Evolutionary conservation across 2,888 invertebrate genomes (phyloP), one percentile per base, ranked within the genome.

Genomic region (Perizoma flavofasciatum): DNA sequence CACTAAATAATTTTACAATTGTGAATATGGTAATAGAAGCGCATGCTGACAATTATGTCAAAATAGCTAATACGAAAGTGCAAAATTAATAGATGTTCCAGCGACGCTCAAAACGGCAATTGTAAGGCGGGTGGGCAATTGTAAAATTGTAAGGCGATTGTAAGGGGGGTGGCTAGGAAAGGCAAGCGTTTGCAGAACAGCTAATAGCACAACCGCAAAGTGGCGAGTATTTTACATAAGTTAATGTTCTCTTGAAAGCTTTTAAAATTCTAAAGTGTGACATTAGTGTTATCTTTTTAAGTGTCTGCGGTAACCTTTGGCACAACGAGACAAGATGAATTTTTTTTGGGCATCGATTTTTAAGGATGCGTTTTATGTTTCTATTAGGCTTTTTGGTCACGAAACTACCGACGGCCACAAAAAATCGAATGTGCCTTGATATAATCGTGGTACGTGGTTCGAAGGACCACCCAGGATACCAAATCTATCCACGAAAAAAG

Each of bases 401-500:
- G 79, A 77, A 74, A 75, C 73, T 73, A 69, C 69, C 71, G 73
- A 71, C 68, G 68, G 64, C 64, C 58, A 78, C 72, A 78, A 80
- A 84, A 84, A 82, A 78, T 45, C 47, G 74, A 75, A 85, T 81
- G 75, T 77, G 75, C 76, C 66, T 69, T 75, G 83, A 85, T 83
- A 82, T 74, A 79, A 83, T 82, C 81, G 73, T 59, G 71, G 72
- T 66, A 73, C 67, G 68, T 66, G 69, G 65, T 70, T 71, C 70
- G 66, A 59, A 70, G 73, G 85, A 85, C 85, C 85, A 88, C 87
- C 86, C 87, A 83, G 59, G 72, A 62, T 74, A 61, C 69, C 55
- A 69, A 62, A 69, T 80, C 80, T 79, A 83, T 79, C 73, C 71
- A 46, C 57, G 66, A 77, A 78, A 75, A 78, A 77, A 73, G 66